Evolutionary conservation across 2,113 vertebrate species (phyloP).

Genomic region (Podocnemis expansa): DNA sequence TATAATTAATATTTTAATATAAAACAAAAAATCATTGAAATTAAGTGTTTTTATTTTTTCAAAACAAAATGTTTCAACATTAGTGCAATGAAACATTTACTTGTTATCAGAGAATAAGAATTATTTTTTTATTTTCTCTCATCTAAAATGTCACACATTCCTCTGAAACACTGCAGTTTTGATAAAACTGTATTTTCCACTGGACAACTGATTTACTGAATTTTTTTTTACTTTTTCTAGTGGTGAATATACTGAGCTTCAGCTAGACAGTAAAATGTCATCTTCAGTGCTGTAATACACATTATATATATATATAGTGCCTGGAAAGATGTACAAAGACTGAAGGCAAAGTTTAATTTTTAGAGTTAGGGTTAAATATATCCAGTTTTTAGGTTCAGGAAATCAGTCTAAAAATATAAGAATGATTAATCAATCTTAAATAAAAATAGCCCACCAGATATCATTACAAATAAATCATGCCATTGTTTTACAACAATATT

Average conservation of each 20-base stretch:
- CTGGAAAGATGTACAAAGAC: background rate
- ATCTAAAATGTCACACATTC: background rate
- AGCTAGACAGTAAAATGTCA: background rate
- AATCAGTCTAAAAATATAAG: background rate
- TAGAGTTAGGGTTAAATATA: background rate
- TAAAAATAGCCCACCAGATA: background rate
- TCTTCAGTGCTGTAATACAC: background rate
- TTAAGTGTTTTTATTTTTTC: background rate
- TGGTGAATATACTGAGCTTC: background rate
- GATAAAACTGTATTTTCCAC: background rate
- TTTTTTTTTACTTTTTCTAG: too few relatives aligned
- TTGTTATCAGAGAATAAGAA: background rate
- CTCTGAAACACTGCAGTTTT: background rate
- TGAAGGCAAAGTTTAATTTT: background rate
- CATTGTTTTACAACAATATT: slow-evolving; percentile 53
- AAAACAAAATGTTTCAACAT: background rate
- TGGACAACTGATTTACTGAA: background rate
- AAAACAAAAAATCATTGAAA: background rate
- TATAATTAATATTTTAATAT: background rate
- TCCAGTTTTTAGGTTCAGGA: background rate
- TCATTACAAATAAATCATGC: slow-evolving; percentile 39
- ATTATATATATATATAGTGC: background rate
- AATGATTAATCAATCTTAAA: slow-evolving; percentile 20
- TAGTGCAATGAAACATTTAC: background rate
- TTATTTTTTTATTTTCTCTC: background rate